Conservation (phyloP, 2,888 invertebrate genomes). For the Nineta flava region DNA sequence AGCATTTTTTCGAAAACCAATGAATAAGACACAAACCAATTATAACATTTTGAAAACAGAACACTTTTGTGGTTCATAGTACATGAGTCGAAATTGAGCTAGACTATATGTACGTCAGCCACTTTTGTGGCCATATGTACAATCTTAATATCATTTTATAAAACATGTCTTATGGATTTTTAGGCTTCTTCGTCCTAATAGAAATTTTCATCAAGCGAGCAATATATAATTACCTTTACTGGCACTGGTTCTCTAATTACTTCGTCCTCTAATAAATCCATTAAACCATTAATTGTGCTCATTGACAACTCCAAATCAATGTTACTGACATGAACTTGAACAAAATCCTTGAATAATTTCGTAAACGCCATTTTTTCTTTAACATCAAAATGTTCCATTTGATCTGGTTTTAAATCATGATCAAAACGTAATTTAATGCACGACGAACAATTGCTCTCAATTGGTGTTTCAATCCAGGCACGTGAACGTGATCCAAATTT, state of each 20-base stretch:
- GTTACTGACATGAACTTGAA: conserved; percentile 49
- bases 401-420: conserved; percentile 31
- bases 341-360: conserved; percentile 32
- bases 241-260: conserved; percentile 66
- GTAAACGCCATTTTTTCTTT: conserved; percentile 28
- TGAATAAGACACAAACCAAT: too few relatives aligned
- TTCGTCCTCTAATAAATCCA: conserved; percentile 80
- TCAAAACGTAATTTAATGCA: conserved; percentile 44
- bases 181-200: too few relatives aligned
- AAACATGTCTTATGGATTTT: too few relatives aligned
- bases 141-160: too few relatives aligned
- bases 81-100: too few relatives aligned
- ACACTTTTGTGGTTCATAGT: too few relatives aligned
- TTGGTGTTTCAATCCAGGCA: conserved; percentile 58
- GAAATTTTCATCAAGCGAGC: neutral
- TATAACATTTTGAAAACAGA: too few relatives aligned
- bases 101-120: too few relatives aligned
- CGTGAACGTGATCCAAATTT: conserved; percentile 70
- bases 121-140: too few relatives aligned
- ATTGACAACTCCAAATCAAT: conserved; percentile 53
- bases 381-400: conserved; percentile 23
- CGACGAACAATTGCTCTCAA: conserved; percentile 30
- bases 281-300: conserved; percentile 66
- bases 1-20: too few relatives aligned
- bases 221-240: conserved; percentile 42